These are phyloP conservation scores for Ephydatia muelleri DNA, from an alignment of 37 sponge, comb jelly and placozoan genomes.

Conservation along the genomic window DNA sequence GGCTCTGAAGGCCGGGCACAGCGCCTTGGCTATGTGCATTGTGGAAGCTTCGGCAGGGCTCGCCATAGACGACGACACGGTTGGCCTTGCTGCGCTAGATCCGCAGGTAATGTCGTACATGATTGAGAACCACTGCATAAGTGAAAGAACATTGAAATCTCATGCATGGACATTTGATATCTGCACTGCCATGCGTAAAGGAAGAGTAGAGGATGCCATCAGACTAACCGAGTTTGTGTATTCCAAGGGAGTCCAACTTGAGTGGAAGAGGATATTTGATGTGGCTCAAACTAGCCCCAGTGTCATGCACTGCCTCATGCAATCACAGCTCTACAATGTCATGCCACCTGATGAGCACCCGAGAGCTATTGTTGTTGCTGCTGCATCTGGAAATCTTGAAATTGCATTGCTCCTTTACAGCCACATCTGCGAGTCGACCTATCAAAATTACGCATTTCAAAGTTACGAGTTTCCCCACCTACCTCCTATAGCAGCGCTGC, in stretches of 20 bases:
- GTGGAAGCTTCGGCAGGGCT: slow-evolving; percentile 8
- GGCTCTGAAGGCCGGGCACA: slow-evolving; percentile 1
- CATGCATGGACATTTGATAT: not conserved
- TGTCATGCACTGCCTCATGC: not conserved
- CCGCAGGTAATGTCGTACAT: not conserved
- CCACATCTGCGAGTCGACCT: not conserved
- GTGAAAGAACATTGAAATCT: not conserved
- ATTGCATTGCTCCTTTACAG: not conserved
- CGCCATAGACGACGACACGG: slow-evolving; percentile 1
- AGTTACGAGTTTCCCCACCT: not conserved
- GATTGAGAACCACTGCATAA: not conserved
- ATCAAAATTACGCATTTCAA: not conserved
- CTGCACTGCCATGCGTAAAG: not conserved
- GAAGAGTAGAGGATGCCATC: not conserved
- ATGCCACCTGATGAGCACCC: not conserved
- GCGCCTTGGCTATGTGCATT: not conserved
- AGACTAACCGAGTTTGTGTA: not conserved
- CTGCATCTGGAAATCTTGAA: not conserved
- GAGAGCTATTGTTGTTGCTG: not conserved
- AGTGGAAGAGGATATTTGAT: not conserved
- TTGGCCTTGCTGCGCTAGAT: not conserved
- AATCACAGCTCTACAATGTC: not conserved
- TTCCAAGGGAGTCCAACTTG: not conserved
- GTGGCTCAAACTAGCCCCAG: not conserved
- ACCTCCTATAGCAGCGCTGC: not conserved